Evolutionary conservation across 2,797 vertebrate species (phyloP).

Genomic region (Premnoplex brunnescens): DNA sequence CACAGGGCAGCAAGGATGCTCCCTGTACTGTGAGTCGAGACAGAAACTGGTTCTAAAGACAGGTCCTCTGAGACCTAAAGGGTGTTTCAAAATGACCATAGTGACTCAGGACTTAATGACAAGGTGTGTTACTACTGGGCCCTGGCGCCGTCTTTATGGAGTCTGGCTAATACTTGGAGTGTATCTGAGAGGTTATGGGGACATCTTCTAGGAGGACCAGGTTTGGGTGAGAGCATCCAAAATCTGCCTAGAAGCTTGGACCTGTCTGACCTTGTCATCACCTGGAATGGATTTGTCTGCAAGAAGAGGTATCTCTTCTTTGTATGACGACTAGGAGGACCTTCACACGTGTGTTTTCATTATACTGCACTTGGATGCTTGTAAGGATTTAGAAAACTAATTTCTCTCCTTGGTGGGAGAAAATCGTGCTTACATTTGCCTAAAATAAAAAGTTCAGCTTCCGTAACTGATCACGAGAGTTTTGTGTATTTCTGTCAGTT

Average conservation of each 20-base stretch:
- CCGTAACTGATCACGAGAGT: background rate
- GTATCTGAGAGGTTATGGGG: background rate
- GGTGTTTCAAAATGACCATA: background rate
- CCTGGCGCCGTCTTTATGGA: fast-evolving
- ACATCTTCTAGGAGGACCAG: background rate
- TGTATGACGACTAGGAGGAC: background rate
- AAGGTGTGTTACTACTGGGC: background rate
- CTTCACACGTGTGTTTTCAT: background rate
- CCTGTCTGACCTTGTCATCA: background rate
- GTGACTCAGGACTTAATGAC: background rate
- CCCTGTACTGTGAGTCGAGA: background rate
- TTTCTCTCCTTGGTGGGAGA: background rate
- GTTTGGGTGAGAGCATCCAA: background rate
- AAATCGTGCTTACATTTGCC: background rate
- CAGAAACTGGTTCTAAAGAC: background rate
- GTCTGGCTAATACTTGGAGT: background rate
- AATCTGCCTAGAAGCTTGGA: background rate
- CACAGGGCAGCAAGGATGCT: background rate
- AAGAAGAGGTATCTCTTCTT: background rate
- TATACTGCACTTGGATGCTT: background rate
- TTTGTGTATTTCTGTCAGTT: background rate
- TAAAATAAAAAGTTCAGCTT: background rate
- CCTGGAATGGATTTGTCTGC: background rate
- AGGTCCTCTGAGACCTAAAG: background rate
- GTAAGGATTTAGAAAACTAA: background rate